Evolutionary conservation across 2,888 invertebrate species (phyloP).

Genomic region (Parascotia fuliginaria): DNA sequence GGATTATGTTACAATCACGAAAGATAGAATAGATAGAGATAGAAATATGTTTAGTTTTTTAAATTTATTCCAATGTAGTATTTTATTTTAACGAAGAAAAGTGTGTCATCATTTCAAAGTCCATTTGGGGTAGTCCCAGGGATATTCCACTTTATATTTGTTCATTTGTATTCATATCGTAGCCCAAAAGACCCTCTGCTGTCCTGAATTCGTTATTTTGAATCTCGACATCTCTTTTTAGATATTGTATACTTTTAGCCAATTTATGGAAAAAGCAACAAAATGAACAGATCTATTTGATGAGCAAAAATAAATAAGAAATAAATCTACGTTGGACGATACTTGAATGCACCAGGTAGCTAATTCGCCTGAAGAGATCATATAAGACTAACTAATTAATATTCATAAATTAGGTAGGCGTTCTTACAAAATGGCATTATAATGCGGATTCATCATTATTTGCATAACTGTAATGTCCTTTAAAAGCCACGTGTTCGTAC

Average conservation of each 20-base stretch:
- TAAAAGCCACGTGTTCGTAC: conserved; percentile 43
- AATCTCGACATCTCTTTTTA: conserved; percentile 55
- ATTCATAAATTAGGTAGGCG: no score
- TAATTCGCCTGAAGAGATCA: no score
- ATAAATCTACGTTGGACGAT: not conserved
- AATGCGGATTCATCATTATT: conserved; percentile 51
- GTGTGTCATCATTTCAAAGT: conserved; percentile 58
- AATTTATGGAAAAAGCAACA: conserved; percentile 27
- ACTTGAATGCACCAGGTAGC: no score
- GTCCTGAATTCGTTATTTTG: conserved; percentile 67
- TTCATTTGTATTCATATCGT: conserved; percentile 69
- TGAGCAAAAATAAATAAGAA: not conserved
- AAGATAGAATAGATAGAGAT: no score
- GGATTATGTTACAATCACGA: no score
- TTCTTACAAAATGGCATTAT: conserved; percentile 44
- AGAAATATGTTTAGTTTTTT: not conserved
- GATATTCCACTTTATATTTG: conserved; percentile 63
- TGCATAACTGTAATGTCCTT: conserved; percentile 52
- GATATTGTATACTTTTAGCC: conserved; percentile 14
- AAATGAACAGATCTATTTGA: conserved; percentile 16
- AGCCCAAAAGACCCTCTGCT: conserved; percentile 51
- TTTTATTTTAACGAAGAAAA: conserved; percentile 36
- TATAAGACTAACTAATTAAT: no score
- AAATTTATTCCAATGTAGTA: not conserved
- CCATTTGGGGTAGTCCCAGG: conserved; percentile 58